phyloP scores from a whole-genome alignment of 2,113 vertebrate species.

The Heterotis niloticus region DNA sequence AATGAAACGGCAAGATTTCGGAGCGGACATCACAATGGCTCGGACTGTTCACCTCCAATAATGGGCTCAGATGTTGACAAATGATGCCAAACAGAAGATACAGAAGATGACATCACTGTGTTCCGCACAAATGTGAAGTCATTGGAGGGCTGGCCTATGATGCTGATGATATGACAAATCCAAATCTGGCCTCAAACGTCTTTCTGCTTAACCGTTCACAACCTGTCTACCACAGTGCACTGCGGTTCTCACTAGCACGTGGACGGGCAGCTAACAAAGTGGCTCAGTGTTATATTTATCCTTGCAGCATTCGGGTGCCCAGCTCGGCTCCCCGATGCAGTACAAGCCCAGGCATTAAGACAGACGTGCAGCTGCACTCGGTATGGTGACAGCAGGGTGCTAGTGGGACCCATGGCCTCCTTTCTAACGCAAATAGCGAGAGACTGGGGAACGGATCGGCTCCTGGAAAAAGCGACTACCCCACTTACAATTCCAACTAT shows the following conservation, averaged over 20 bases:
- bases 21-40: constrained; percentile 14
- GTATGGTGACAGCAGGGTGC: neutral
- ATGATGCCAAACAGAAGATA: constrained; percentile 6
- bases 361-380: neutral
- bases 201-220: neutral
- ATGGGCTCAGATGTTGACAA: constrained; percentile 13
- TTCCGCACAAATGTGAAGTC: neutral
- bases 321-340: neutral
- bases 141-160: neutral
- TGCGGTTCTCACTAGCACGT: neutral
- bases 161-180: neutral
- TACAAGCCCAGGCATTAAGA: neutral
- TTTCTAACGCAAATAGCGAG: neutral
- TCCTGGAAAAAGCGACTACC: neutral
- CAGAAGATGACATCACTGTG: constrained; percentile 9
- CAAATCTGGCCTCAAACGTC: neutral
- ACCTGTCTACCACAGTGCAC: too few relatives aligned
- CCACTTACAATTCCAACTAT: neutral
- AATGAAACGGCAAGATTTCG: neutral
- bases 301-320: neutral
- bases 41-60: constrained; percentile 15
- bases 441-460: neutral
- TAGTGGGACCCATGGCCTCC: neutral
- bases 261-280: neutral
- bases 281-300: constrained; percentile 1